Evolutionary conservation across 1,140 invertebrate genomes (phyloP).

Genomic region (Drosophila mayri): DNA sequence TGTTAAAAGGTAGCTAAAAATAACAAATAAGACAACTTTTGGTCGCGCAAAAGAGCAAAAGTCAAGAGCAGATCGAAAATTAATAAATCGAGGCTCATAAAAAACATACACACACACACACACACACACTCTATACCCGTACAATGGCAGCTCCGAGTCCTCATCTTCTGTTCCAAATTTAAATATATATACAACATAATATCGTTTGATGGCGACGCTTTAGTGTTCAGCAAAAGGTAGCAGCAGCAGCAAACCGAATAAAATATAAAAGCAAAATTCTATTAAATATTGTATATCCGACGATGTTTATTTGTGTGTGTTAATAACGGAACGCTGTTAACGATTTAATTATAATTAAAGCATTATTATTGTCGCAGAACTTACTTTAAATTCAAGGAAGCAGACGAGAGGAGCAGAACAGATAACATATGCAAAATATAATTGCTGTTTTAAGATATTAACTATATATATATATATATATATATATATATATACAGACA

Average conservation of each 20-base stretch:
- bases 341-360: conserved; percentile 56
- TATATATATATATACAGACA: conserved; percentile 65
- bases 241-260: conserved; percentile 6
- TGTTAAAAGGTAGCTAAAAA: conserved; percentile 55
- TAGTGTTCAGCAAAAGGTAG: conserved; percentile 73
- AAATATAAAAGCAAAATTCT: conserved; percentile 37
- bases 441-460: conserved; percentile 72
- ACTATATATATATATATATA: conserved; percentile 62
- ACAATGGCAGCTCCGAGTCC: conserved; percentile 61
- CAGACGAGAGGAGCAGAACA: conserved; percentile 20
- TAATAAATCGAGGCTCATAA: conserved; percentile 59
- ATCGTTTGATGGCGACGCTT: conserved; percentile 65
- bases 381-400: conserved; percentile 77
- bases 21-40: conserved; percentile 48
- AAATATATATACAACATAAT: conserved; percentile 19
- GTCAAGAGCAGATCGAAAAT: conserved; percentile 55
- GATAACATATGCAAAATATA: conserved; percentile 50
- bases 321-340: conserved; percentile 65
- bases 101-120: conserved; percentile 35
- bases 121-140: conserved; percentile 2
- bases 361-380: conserved; percentile 78
- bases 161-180: conserved; percentile 62
- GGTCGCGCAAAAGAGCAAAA: conserved; percentile 52
- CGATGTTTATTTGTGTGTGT: conserved; percentile 74
- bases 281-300: conserved; percentile 55